Evolutionary conservation across 2,797 vertebrate species (phyloP).

Genomic region (Rousettus madagascariensis): DNA sequence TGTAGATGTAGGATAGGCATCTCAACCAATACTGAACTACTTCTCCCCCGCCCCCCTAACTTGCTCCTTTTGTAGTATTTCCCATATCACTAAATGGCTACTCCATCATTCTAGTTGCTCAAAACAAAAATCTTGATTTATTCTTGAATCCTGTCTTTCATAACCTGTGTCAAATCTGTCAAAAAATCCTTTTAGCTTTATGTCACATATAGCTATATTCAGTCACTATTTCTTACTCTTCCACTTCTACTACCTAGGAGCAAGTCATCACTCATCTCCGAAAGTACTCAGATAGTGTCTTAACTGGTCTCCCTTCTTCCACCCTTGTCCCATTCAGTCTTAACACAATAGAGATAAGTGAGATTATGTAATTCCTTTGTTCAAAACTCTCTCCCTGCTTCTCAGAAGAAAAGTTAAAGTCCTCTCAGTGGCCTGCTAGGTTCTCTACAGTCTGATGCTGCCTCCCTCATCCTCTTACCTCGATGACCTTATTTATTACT

Average conservation of each 20-base stretch:
- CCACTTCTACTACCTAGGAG: background rate
- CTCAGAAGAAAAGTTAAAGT: conserved; percentile 13
- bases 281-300: background rate
- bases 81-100: background rate
- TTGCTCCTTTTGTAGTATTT: conserved; percentile 24
- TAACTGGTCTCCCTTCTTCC: background rate
- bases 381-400: background rate
- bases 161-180: background rate
- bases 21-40: background rate
- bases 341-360: background rate
- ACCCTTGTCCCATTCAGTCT: background rate
- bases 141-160: conserved; percentile 21
- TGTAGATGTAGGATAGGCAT: background rate
- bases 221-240: conserved; percentile 27
- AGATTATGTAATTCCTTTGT: conserved; percentile 3
- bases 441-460: background rate
- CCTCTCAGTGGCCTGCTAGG: background rate
- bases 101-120: background rate
- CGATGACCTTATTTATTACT: background rate
- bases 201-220: background rate
- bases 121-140: conserved; percentile 33
- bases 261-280: background rate
- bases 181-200: conserved; percentile 21
- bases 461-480: background rate
- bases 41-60: background rate